Percentiles rank a stretch among this genome's conserved stretches.
phyloP scores from a whole-genome alignment of 2,113 vertebrate genomes.

The Tretioscincus oriximinensis region DNA sequence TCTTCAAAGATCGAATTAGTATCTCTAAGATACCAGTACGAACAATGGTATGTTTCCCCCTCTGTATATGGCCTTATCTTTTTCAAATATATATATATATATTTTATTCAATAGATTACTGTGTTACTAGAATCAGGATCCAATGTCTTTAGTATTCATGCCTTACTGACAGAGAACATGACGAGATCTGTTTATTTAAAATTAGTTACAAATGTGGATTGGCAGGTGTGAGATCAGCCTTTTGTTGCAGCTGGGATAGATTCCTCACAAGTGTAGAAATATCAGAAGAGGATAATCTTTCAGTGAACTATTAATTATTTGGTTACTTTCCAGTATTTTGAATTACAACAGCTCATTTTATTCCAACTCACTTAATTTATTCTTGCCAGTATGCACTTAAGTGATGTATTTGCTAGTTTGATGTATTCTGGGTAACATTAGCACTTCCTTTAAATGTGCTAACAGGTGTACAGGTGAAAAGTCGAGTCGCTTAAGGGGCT shows the following conservation, averaged over 20 bases:
- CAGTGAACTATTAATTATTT: constrained; percentile 55
- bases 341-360: constrained; percentile 56
- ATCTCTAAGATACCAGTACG: too few relatives aligned
- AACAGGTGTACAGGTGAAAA: constrained; percentile 40
- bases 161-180: background rate
- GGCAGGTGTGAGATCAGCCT: background rate
- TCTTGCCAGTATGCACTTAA: constrained; percentile 13
- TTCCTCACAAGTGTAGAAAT: constrained; percentile 60
- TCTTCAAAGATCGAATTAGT: too few relatives aligned
- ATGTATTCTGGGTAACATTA: background rate
- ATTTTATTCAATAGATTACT: background rate
- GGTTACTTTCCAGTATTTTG: constrained; percentile 47
- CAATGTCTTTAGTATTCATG: background rate
- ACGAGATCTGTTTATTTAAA: constrained; percentile 1
- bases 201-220: constrained; percentile 18
- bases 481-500: background rate
- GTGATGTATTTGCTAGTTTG: constrained; percentile 8
- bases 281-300: constrained; percentile 64
- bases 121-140: background rate
- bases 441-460: constrained; percentile 39
- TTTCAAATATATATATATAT: too few relatives aligned
- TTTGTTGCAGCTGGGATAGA: constrained; percentile 51
- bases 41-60: too few relatives aligned
- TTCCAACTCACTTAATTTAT: constrained; percentile 52
- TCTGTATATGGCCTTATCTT: background rate